Conservation (phyloP, 2,797 vertebrate genomes). For the Fringilla coelebs region DNA sequence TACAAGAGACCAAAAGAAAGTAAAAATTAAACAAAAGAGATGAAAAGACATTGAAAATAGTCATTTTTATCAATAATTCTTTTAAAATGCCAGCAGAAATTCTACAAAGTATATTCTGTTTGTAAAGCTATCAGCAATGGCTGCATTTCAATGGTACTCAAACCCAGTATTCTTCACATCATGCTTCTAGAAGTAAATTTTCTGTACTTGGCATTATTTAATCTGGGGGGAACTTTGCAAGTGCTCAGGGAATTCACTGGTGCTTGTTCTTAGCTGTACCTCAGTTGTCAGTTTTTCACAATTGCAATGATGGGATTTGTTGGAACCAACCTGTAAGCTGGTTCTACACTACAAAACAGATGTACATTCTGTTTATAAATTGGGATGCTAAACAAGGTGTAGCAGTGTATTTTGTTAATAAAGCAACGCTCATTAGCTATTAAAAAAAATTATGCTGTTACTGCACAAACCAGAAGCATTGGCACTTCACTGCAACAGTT, state of each 20-base stretch:
- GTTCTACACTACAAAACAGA: not conserved
- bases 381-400: not conserved
- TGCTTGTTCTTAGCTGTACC: not conserved
- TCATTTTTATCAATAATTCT: not conserved
- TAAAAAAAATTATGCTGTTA: not conserved
- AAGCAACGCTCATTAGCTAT: not conserved
- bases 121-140: not conserved
- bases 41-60: not conserved
- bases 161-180: not conserved
- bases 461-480: not conserved
- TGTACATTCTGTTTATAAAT: not conserved
- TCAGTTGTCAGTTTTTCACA: not conserved
- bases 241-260: not conserved
- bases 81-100: not conserved
- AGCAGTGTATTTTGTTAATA: not conserved
- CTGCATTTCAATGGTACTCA: not conserved
- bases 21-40: not conserved
- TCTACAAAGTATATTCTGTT: not conserved
- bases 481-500: not conserved
- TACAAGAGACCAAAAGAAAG: not conserved
- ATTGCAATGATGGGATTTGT: not conserved
- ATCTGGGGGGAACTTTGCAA: not conserved
- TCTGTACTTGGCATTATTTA: constrained; percentile 33
- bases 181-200: not conserved
- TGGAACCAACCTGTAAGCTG: not conserved